Evolutionary conservation across 2,888 invertebrate genomes (phyloP), one percentile per base, ranked within the genome.

Genomic region (Catocala sponsa): DNA sequence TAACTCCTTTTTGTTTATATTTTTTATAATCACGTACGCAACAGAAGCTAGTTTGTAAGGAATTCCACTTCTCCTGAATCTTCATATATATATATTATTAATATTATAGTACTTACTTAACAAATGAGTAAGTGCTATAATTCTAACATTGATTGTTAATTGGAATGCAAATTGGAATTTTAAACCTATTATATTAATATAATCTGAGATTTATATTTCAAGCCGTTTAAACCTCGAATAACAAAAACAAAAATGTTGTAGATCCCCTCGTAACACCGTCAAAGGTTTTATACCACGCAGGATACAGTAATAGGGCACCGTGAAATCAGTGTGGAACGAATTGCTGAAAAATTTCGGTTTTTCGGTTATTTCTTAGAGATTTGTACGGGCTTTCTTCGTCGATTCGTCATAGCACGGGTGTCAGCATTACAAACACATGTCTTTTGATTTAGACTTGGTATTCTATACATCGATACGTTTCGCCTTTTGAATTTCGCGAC

Each of bases 341-440:
- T 94, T 85, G 93, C 94, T 91, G 94, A 93, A 94, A 94, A 93
- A 94, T 94, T 92, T 91, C 91, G 94, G 95, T 95, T 95, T 94
- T 92, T 94, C 94, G 95, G 94, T 94, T 92, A 92, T 94, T 94
- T 94, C 95, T 94, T 93, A 90, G 82, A 88, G 91, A 94, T 95
- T 95, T 94, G 90, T 90, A 94, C 93, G 94, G 94, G 87, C 92
- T 95, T 95, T 95, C 95, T 94, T 92, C 94, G 86, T 70, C 78
- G 83, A 95, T 95, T 94, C 84, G 94, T 82, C 75, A 70, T 91
- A 94, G 87, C 87, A 94, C 93, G 93, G 92, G 89, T 92, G 93
- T 94, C 90, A 92, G 92, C 68, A 90, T 91, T 89, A 91, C 93
- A 92, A 93, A 94, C 94, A 94, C 89, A 92, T 92, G 93, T 80